Evolutionary conservation across 2,888 invertebrate species (phyloP).

Genomic region (Cephus nigrinus): DNA sequence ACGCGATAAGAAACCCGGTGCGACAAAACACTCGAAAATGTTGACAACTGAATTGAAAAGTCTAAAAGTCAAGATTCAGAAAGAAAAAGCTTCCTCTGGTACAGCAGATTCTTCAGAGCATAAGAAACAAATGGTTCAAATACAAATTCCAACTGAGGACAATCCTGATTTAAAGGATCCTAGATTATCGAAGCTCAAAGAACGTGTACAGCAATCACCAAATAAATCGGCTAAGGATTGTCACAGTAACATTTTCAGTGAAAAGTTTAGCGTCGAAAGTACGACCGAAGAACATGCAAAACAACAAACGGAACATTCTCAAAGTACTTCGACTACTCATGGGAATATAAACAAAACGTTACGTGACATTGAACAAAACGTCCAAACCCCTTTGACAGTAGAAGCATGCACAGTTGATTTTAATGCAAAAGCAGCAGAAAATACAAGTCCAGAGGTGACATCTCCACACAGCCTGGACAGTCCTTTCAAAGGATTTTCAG

Average conservation of each 20-base stretch:
- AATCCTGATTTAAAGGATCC: not conserved
- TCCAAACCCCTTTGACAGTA: not conserved
- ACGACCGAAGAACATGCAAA: not conserved
- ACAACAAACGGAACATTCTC: not conserved
- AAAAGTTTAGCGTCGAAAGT: not conserved
- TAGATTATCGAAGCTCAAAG: not conserved
- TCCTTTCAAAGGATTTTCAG: conserved; percentile 44
- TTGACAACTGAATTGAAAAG: not conserved
- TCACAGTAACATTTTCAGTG: not conserved
- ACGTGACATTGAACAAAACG: not conserved
- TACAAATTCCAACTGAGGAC: not conserved
- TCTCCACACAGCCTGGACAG: conserved; percentile 31
- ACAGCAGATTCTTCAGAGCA: not conserved
- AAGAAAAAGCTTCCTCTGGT: not conserved
- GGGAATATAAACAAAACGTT: not conserved
- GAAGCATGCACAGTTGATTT: not conserved
- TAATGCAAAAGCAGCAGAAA: not conserved
- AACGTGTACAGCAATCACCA: not conserved
- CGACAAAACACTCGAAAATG: not conserved
- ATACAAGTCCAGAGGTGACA: not conserved
- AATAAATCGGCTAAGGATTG: not conserved
- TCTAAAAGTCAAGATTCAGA: not conserved
- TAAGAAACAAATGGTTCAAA: not conserved
- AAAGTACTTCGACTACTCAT: not conserved
- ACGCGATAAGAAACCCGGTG: not conserved